Evolutionary conservation across 2,113 vertebrate genomes (phyloP).

Genomic region (human (Homo sapiens)): DNA sequence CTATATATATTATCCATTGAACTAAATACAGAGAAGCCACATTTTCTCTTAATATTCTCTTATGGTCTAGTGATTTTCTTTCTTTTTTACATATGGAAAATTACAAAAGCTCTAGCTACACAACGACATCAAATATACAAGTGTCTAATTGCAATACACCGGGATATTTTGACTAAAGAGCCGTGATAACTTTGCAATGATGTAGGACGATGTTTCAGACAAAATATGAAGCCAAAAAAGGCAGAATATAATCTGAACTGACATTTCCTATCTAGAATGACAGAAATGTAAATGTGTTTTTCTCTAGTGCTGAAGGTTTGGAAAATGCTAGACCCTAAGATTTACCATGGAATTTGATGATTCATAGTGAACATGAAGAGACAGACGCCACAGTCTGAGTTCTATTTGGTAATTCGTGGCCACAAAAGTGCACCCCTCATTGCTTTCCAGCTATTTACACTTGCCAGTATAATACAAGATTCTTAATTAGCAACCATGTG

Average conservation of each 20-base stretch:
- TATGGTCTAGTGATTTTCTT: neutral
- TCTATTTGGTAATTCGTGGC: neutral
- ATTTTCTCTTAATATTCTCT: neutral
- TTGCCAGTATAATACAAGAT: neutral
- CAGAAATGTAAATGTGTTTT: neutral
- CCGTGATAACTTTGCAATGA: neutral
- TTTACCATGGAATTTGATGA: neutral
- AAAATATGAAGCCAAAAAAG: neutral
- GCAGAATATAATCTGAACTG: neutral
- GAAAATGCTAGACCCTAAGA: neutral
- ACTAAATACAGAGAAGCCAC: neutral
- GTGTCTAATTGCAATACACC: neutral
- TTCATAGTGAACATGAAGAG: neutral
- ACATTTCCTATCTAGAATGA: neutral
- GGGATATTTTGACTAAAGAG: neutral
- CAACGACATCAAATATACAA: neutral
- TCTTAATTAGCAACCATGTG: neutral
- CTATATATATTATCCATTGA: neutral
- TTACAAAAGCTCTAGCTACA: neutral
- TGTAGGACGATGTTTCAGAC: neutral
- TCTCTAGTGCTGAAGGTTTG: neutral
- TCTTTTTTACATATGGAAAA: neutral
- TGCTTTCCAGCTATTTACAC: neutral
- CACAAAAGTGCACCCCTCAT: fast-evolving
- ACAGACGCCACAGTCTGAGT: fast-evolving